Evolutionary conservation across 2,797 vertebrate species (phyloP), one percentile per base, ranked within the genome.

Genomic region (Anguilla pacifica): DNA sequence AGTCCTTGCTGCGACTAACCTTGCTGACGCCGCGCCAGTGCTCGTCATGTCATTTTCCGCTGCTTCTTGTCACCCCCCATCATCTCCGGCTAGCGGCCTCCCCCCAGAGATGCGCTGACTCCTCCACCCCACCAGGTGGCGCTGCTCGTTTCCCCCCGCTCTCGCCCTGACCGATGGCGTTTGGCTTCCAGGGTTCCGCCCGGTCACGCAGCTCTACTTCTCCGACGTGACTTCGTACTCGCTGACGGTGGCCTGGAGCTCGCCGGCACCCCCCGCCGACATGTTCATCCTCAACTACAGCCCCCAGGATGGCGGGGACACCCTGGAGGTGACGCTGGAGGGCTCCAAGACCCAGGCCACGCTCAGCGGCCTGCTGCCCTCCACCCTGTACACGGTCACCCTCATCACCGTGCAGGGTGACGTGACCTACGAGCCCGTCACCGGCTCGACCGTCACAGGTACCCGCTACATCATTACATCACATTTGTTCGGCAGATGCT

Each of bases 181-280:
- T 82, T 89, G 10, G 59, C 89, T 96, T 94, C 51, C 96, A 99
- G 99, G 98, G 88, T 97, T 98, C 93, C 97, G 98, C 81, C 98
- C 98, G 61, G 98, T 99, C 91, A 97, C 97, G 0, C 97, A 98
- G 92, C 96, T 99, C 92, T 97, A 98, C 96, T 97, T 99, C 94
- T 98, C 98, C 88, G 98, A 98, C 35, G 95, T 99, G 95, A 98
- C 97, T 0, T 98, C 97, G 89, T 97, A 97, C 94, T 98, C 97
- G 0, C 96, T 98, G 92, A 96, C 95, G 0, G 96, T 98, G 93
- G 97, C 97, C 0, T 99, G 99, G 99, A 98, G 96, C 1, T 96
- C 98, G 85, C 98, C 98, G 0, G 98, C 98, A 10, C 98, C 98
- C 0, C 97, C 98, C 1, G 97, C 98, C 86, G 97, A 98, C 93